These are phyloP conservation scores for Tauraco hartlaubi DNA, from an alignment of 2,797 vertebrate species.

Conservation along the genomic window DNA sequence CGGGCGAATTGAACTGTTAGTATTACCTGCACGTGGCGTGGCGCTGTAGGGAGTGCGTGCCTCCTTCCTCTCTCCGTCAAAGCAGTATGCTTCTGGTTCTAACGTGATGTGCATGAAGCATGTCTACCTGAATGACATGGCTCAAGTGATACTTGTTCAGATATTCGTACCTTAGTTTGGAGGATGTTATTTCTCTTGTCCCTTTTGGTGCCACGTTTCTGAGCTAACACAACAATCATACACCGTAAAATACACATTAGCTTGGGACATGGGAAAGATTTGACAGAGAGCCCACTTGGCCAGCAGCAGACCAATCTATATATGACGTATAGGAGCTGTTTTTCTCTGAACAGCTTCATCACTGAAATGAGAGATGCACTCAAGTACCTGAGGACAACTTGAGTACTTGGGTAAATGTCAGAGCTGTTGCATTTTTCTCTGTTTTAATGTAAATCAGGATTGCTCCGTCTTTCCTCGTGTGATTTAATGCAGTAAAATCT, in stretches of 20 bases:
- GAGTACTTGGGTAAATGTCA: conserved; percentile 67
- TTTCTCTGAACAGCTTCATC: conserved; percentile 71
- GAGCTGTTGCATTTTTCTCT: conserved; percentile 41
- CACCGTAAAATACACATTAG: conserved; percentile 3
- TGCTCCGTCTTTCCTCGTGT: background rate
- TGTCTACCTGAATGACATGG: background rate
- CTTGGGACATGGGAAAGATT: conserved; percentile 4
- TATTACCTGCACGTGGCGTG: background rate
- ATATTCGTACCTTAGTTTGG: background rate
- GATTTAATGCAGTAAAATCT: conserved; percentile 36
- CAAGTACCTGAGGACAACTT: conserved; percentile 53
- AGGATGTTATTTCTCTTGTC: conserved; percentile 3
- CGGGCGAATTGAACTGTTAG: background rate
- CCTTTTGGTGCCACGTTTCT: conserved; percentile 32
- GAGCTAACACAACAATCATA: background rate
- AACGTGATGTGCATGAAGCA: background rate
- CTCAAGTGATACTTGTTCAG: background rate
- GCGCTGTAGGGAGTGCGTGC: background rate
- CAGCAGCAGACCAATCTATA: conserved; percentile 44
- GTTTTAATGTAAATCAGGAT: conserved; percentile 36
- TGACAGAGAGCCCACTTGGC: conserved; percentile 52
- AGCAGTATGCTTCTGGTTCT: background rate
- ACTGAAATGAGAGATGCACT: conserved; percentile 66
- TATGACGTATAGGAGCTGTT: conserved; percentile 36
- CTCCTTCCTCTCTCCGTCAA: background rate